Base-by-base conservation (phyloP, 1,140 invertebrate genomes). In the Lucilia sericata region DNA sequence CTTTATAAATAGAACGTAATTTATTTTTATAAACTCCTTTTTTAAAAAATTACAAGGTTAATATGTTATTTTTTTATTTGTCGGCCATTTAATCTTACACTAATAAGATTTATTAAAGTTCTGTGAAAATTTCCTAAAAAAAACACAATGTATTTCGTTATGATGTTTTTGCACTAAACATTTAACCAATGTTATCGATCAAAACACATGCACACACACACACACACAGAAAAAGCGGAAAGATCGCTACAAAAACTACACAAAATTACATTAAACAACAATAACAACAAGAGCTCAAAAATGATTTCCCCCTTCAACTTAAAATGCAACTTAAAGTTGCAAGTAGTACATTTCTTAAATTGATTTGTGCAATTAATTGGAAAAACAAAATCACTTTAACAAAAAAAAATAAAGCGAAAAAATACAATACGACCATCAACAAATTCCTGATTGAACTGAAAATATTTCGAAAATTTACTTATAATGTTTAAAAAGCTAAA, bases 281-380 rank as follows among this genome's bases (percentile, higher is more conserved):
- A 55, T 3, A 2, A 55, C 4, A 12, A 51, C 14, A 51, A 51
- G 3, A 36, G 14, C 14, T 7, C 30, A 70, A 25, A 34, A 86
- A 82, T 34, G 42, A 17, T 51, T 81, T 78, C 30, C 78, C 83
- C 74, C 76, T 47, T 60, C 75, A 83, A 84, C 49, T 84, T 75
- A 84, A 49, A 51, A 83, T 83, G 84, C 78, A 84, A 74, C 83
- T 85, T 88, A 87, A 88, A 86, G 88, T 85, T 89, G 86, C 86
- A 80, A 80, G 42, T 80, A 86, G 87, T 86, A 87, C 88, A 89
- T 89, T 89, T 86, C 88, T 89, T 86, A 88, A 89, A 89, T 89
- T 89, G 87, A 89, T 89, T 89, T 89, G 87, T 89, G 87, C 88
- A 89, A 89, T 89, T 89, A 89, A 89, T 89, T 88, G 87, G 89